Evolutionary conservation across 2,797 vertebrate species (phyloP).

Genomic region (Sorex maritimensis): DNA sequence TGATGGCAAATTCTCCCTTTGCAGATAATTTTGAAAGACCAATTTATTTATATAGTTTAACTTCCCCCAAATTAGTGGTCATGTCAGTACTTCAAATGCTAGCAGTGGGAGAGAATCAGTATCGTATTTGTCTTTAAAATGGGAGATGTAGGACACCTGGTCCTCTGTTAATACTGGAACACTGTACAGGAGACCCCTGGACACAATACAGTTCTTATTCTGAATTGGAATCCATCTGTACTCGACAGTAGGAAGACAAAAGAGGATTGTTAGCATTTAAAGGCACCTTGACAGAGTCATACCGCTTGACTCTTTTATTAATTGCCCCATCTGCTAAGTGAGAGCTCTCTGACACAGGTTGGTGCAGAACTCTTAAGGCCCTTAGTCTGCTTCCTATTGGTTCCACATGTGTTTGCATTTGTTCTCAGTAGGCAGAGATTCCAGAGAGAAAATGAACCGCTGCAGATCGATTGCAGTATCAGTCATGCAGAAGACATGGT

Average conservation of each 20-base stretch:
- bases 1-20: constrained; percentile 75
- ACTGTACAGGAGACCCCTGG: constrained; percentile 80
- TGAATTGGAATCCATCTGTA: constrained; percentile 89
- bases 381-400: constrained; percentile 93
- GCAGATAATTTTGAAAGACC: constrained; percentile 77
- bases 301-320: constrained; percentile 91
- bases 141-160: constrained; percentile 90
- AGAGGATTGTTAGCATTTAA: constrained; percentile 91
- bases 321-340: constrained; percentile 92
- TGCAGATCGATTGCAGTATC: constrained; percentile 92
- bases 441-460: constrained; percentile 92
- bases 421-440: constrained; percentile 92
- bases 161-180: constrained; percentile 88
- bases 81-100: constrained; percentile 84
- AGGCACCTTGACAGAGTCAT: constrained; percentile 91
- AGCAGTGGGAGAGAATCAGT: constrained; percentile 76
- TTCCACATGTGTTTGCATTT: constrained; percentile 94
- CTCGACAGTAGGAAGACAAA: constrained; percentile 90
- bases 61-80: constrained; percentile 83
- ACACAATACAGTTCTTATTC: constrained; percentile 90
- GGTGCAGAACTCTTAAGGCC: constrained; percentile 90
- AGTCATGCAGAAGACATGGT: constrained; percentile 92
- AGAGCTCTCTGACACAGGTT: constrained; percentile 91
- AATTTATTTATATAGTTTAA: constrained; percentile 81
- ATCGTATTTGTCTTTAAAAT: constrained; percentile 88